Percentiles rank a stretch among this genome's conserved stretches.
These are phyloP conservation scores for Takifugu rubripes DNA, from an alignment of 2,797 vertebrate genomes.

Conservation along the genomic window DNA sequence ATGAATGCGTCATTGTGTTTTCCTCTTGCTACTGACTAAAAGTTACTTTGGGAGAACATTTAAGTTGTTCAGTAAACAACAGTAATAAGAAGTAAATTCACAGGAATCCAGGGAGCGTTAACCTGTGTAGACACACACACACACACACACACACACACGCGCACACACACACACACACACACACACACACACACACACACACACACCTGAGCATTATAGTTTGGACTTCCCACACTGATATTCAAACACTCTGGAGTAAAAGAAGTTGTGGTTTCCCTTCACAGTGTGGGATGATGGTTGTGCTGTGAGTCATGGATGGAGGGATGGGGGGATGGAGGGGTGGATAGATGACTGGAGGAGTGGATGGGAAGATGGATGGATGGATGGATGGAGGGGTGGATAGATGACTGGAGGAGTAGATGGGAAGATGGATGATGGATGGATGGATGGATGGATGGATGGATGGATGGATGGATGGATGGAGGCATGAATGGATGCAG, in stretches of 20 bases:
- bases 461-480: conserved; percentile 31
- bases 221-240: conserved; percentile 61
- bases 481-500: not conserved
- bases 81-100: conserved; percentile 49
- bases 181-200: conserved; percentile 37
- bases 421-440: conserved; percentile 14
- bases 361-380: no score
- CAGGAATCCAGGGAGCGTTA: conserved; percentile 48
- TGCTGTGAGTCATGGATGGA: conserved; percentile 69
- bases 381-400: no score
- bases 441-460: no score
- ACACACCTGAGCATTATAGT: conserved; percentile 57
- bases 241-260: conserved; percentile 69
- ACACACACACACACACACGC: conserved; percentile 31
- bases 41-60: conserved; percentile 42
- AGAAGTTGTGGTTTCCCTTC: conserved; percentile 68
- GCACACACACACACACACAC: conserved; percentile 25
- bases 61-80: conserved; percentile 48
- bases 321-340: conserved; percentile 29
- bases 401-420: no score
- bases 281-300: conserved; percentile 68
- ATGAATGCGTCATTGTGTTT: conserved; percentile 52
- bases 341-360: no score
- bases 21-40: not conserved
- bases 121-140: conserved; percentile 37